A percentile compares a stretch with the other conserved stretches of the same genome.
phyloP scores from a whole-genome alignment of 1,140 invertebrate genomes.

The Drosophila rhopaloa region DNA sequence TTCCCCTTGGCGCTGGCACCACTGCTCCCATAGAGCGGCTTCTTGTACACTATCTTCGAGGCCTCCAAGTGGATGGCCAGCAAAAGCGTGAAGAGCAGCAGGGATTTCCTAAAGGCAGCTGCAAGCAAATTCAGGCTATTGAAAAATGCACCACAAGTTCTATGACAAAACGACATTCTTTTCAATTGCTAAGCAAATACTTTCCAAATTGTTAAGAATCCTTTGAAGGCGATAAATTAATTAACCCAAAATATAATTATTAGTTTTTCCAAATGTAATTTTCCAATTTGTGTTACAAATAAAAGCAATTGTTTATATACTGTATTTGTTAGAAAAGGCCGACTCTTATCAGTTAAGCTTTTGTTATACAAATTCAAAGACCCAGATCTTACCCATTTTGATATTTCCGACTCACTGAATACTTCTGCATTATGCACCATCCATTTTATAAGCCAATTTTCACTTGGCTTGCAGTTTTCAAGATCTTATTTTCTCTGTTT shows the following conservation, averaged over 20 bases:
- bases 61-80: conserved; percentile 45
- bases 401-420: conserved; percentile 18
- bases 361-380: background rate
- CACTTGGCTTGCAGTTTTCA: conserved; percentile 36
- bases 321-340: no score
- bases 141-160: no score
- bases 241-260: no score
- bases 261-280: no score
- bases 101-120: conserved; percentile 18
- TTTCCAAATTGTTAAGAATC: no score
- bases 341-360: no score
- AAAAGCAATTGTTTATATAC: no score
- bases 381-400: conserved; percentile 30
- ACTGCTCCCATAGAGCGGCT: conserved; percentile 57
- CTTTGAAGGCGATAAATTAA: no score
- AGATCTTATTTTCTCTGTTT: background rate
- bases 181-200: no score
- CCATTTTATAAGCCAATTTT: conserved; percentile 34
- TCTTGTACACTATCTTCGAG: conserved; percentile 77
- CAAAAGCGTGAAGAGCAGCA: conserved; percentile 28
- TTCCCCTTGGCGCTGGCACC: conserved; percentile 57
- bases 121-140: background rate
- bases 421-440: background rate
- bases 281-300: no score
- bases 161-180: no score